These are phyloP conservation scores for Tyto alba DNA, from an alignment of 2,113 vertebrate genomes.

Conservation along the genomic window DNA sequence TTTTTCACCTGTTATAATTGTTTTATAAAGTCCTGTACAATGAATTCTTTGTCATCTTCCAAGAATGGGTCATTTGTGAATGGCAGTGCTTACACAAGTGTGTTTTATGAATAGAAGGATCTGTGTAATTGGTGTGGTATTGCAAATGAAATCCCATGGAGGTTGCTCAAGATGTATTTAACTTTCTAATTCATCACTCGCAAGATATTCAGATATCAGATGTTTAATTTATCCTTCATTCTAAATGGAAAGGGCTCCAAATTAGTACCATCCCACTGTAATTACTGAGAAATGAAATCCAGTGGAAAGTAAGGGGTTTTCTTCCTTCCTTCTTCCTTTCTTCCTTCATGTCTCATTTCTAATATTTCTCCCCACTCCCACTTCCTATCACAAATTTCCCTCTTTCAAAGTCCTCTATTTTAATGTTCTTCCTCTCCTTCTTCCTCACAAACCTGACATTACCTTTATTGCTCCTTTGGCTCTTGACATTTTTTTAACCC, in stretches of 20 bases:
- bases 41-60: conserved; percentile 70
- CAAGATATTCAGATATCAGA: conserved; percentile 42
- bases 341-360: neutral
- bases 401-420: neutral
- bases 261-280: neutral
- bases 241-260: neutral
- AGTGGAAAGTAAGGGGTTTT: neutral
- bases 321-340: neutral
- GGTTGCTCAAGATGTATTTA: conserved; percentile 49
- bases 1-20: conserved; percentile 74
- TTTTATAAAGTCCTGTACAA: conserved; percentile 62
- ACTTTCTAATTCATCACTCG: conserved; percentile 43
- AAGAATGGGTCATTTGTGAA: conserved; percentile 68
- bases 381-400: neutral
- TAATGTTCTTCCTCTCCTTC: neutral
- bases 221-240: conserved; percentile 32
- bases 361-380: neutral
- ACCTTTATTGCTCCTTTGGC: neutral
- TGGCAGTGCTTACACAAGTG: conserved; percentile 51
- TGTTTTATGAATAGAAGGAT: conserved; percentile 52
- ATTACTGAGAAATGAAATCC: neutral
- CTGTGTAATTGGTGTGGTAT: conserved; percentile 43
- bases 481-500: neutral
- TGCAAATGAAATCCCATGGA: conserved; percentile 17
- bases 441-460: neutral